phyloP scores from a whole-genome alignment of 2,797 vertebrate species.

The Monodelphis domestica region DNA sequence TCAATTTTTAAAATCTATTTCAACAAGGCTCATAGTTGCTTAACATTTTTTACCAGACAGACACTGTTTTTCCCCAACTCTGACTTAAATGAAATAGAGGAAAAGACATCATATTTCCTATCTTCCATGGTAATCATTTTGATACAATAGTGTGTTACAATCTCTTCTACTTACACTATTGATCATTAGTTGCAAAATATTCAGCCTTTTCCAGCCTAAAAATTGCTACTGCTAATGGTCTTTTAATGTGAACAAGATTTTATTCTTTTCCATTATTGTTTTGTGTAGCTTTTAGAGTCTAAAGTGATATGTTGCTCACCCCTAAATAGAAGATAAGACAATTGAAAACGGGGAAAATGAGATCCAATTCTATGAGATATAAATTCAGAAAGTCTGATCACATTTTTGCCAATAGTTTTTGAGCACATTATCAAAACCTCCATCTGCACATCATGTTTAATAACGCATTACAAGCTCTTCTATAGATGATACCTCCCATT shows the following conservation, averaged over 20 bases:
- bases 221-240: slow-evolving; percentile 54
- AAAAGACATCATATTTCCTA: background rate
- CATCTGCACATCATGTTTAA: slow-evolving; percentile 35
- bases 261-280: slow-evolving; percentile 57
- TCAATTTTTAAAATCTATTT: slow-evolving; percentile 40
- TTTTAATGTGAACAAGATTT: slow-evolving; percentile 52
- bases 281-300: slow-evolving; percentile 47
- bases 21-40: slow-evolving; percentile 6
- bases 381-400: slow-evolving; percentile 52
- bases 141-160: slow-evolving; percentile 5
- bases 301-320: slow-evolving; percentile 34
- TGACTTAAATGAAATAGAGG: slow-evolving; percentile 41
- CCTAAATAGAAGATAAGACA: slow-evolving; percentile 58
- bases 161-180: background rate
- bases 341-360: slow-evolving; percentile 57
- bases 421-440: slow-evolving; percentile 36
- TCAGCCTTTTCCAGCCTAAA: slow-evolving; percentile 35
- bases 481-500: slow-evolving; percentile 51
- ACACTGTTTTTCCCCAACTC: background rate
- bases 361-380: slow-evolving; percentile 51
- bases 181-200: slow-evolving; percentile 13
- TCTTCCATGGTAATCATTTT: slow-evolving; percentile 26
- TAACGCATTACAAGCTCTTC: slow-evolving; percentile 35
- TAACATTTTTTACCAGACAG: slow-evolving; percentile 24
- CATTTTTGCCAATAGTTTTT: slow-evolving; percentile 50